Evolutionary conservation across 2,888 invertebrate genomes (phyloP).

Genomic region (Magallana nippona): DNA sequence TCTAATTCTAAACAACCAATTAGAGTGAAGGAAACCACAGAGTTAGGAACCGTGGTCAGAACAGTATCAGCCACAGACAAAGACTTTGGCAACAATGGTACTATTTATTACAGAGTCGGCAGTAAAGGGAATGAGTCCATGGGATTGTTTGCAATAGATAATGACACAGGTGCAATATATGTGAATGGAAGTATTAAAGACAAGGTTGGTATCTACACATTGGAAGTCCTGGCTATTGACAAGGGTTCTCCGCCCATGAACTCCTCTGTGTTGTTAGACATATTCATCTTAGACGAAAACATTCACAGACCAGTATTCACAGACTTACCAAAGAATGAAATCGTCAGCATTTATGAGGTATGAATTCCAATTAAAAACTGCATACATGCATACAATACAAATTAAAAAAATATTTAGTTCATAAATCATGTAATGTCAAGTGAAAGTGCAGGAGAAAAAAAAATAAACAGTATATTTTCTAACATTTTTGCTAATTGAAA

Average conservation of each 20-base stretch:
- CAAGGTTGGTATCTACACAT: not conserved
- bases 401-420: no score
- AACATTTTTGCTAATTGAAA: no score
- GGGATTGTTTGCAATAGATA: not conserved
- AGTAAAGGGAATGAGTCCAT: not conserved
- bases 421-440: no score
- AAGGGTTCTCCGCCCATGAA: not conserved
- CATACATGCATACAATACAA: no score
- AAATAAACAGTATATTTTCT: no score
- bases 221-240: not conserved
- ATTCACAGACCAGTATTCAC: not conserved
- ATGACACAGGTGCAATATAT: not conserved
- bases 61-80: not conserved
- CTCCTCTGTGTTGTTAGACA: not conserved
- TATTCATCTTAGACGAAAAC: constrained; percentile 9
- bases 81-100: not conserved
- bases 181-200: not conserved
- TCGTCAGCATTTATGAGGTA: not conserved
- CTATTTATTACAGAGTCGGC: not conserved
- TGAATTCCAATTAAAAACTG: no score
- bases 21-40: not conserved
- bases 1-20: not conserved
- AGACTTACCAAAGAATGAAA: not conserved
- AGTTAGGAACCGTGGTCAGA: not conserved
- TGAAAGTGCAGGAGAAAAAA: no score